Evolutionary conservation across 2,113 vertebrate species (phyloP), one percentile per base, ranked within the genome.

Genomic region (Cyprinodon brontotheroides): DNA sequence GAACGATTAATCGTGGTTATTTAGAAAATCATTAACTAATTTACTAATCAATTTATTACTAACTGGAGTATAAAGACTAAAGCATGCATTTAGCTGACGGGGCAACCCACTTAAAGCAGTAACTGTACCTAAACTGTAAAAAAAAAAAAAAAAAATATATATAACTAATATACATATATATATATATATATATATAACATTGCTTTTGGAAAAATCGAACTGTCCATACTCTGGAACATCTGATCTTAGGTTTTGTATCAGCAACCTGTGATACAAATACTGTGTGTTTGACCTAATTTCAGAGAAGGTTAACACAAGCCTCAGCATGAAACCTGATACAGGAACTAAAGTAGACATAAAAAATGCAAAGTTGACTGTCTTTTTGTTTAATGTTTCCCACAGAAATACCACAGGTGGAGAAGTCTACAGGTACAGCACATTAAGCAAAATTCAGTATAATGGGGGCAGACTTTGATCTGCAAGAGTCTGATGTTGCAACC

Each of bases 201-300:
- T n/a, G n/a, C n/a, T n/a, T n/a, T n/a, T n/a, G n/a, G n/a, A n/a
- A n/a, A n/a, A n/a, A n/a, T n/a, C n/a, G n/a, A n/a, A n/a, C n/a
- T n/a, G n/a, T n/a, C n/a, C n/a, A n/a, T n/a, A n/a, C n/a, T n/a
- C 13, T 53, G 7, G 14, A 53, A 53, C 2, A 53, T 53, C 15
- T 53, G 48, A 53, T 53, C 17, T 17, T 15, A 6, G 48, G 48
- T 7, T 53, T 17, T 53, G 13, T 53, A 17, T 53, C 48, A 53
- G 13, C 14, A 53, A 53, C 15, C 48, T 53, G 48, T 17, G 48
- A 53, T 53, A 15, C 8, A 11, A 14, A 29, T 29, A 29, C 29
- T 29, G 59, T 57, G 72, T 75, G 84, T 61, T 36, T 76, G 60
- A 75, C 53, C n/a, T 45, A 14, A 48, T 70, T 80, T 67, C 48